Percentiles rank a stretch among this genome's conserved stretches.
Conservation (phyloP, 2,113 vertebrate species). For the Marmota monax region DNA sequence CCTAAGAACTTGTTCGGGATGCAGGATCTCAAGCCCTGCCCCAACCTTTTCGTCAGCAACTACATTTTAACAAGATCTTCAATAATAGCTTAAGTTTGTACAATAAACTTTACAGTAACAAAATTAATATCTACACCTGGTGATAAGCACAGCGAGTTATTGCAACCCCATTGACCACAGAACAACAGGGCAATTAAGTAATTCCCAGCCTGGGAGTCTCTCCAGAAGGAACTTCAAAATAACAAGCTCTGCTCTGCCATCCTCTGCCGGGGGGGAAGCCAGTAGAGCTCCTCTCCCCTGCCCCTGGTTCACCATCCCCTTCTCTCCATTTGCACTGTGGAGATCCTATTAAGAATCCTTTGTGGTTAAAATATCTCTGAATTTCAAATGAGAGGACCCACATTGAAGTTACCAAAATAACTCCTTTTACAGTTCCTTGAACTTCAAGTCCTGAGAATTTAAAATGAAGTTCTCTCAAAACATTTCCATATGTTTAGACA, state of each 20-base stretch:
- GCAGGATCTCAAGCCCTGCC: neutral
- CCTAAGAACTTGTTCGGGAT: neutral
- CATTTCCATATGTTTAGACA: neutral
- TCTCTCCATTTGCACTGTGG: neutral
- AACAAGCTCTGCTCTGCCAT: neutral
- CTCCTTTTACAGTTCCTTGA: neutral
- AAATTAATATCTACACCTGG: neutral
- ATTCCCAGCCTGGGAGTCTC: neutral
- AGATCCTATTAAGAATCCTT: fast-evolving
- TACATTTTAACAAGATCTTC: too few relatives aligned
- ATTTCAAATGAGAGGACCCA: neutral
- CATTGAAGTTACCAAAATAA: neutral
- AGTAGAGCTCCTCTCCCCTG: too few relatives aligned
- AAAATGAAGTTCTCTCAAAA: neutral
- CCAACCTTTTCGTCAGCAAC: neutral
- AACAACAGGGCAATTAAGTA: neutral
- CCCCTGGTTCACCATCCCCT: too few relatives aligned
- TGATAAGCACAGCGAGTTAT: neutral
- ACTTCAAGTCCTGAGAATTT: neutral
- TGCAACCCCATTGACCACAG: neutral
- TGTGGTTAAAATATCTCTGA: neutral
- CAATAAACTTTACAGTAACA: neutral
- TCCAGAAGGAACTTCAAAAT: neutral
- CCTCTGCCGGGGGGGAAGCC: too few relatives aligned
- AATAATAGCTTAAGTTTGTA: neutral